Evolutionary conservation across 2,888 invertebrate genomes (phyloP).

Genomic region (Euplagia quadripunctaria): DNA sequence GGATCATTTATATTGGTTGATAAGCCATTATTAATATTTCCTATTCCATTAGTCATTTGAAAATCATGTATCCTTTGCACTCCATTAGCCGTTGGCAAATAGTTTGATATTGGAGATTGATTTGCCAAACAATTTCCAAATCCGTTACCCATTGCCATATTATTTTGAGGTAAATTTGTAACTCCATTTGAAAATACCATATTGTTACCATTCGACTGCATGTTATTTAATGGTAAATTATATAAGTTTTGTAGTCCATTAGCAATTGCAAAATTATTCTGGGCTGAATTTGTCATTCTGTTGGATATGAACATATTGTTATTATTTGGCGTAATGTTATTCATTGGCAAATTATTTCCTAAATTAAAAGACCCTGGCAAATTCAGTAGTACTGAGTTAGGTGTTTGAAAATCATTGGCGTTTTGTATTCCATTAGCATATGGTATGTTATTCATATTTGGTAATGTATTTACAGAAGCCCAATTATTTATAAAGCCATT

Average conservation of each 20-base stretch:
- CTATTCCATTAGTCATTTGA: background rate
- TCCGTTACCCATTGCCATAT: background rate
- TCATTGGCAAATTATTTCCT: conserved; percentile 22
- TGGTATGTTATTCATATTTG: conserved; percentile 20
- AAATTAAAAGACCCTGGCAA: conserved; percentile 26
- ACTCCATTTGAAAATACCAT: conserved; percentile 1
- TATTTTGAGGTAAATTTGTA: background rate
- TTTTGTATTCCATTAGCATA: background rate
- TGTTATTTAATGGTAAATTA: background rate
- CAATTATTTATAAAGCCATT: conserved; percentile 21
- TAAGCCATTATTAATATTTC: conserved; percentile 4
- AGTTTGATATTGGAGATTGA: conserved; percentile 9
- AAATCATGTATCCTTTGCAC: conserved; percentile 4
- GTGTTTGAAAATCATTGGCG: background rate
- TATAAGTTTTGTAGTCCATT: conserved; percentile 10
- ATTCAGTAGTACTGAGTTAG: background rate
- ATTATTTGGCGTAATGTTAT: conserved; percentile 30
- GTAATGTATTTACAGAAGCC: conserved; percentile 15
- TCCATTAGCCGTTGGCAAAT: conserved; percentile 12
- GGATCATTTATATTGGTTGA: conserved; percentile 21
- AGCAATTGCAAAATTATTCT: conserved; percentile 8
- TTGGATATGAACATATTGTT: conserved; percentile 4
- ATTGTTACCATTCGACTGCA: background rate
- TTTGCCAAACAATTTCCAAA: conserved; percentile 9
- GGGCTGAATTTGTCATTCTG: background rate